Evolutionary conservation across 1,140 invertebrate species (phyloP).

Genomic region (Sycobia sp.): DNA sequence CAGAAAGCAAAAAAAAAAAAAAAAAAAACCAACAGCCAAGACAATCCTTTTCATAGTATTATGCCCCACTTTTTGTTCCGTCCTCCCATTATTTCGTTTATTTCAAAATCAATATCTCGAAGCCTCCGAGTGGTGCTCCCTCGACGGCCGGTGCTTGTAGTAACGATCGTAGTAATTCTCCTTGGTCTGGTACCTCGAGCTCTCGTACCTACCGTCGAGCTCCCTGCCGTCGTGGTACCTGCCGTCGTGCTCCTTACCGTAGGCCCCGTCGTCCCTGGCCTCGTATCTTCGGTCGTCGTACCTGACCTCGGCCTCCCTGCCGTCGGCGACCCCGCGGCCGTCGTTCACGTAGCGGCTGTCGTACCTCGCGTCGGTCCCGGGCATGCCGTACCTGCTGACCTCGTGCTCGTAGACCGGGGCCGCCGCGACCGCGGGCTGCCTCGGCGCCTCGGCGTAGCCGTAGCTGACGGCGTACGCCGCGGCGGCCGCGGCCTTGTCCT

Average conservation of each 20-base stretch:
- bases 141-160: constrained; percentile 57
- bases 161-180: constrained; percentile 61
- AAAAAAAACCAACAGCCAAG: too few relatives aligned
- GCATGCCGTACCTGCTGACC: constrained; percentile 42
- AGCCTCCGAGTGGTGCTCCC: constrained; percentile 55
- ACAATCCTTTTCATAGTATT: too few relatives aligned
- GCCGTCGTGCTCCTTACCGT: constrained; percentile 40
- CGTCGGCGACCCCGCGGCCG: constrained; percentile 25
- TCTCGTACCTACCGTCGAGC: constrained; percentile 46
- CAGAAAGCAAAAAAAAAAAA: too few relatives aligned
- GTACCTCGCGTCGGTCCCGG: constrained; percentile 1
- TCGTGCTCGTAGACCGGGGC: constrained; percentile 26
- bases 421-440: neutral
- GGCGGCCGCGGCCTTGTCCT: constrained; percentile 23
- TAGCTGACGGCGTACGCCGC: too few relatives aligned
- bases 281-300: constrained; percentile 29
- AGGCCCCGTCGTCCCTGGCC: neutral
- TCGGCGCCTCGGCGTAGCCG: constrained; percentile 18
- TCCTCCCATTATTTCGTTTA: too few relatives aligned
- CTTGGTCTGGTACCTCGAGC: constrained; percentile 50
- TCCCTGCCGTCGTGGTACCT: constrained; percentile 40
- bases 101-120: constrained; percentile 58
- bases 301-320: constrained; percentile 26
- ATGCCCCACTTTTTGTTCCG: too few relatives aligned
- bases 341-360: constrained; percentile 21